A percentile compares a stretch with the other conserved stretches of the same genome.
phyloP scores from a whole-genome alignment of 2,888 invertebrate genomes.

The Leptinotarsa peninsularis region DNA sequence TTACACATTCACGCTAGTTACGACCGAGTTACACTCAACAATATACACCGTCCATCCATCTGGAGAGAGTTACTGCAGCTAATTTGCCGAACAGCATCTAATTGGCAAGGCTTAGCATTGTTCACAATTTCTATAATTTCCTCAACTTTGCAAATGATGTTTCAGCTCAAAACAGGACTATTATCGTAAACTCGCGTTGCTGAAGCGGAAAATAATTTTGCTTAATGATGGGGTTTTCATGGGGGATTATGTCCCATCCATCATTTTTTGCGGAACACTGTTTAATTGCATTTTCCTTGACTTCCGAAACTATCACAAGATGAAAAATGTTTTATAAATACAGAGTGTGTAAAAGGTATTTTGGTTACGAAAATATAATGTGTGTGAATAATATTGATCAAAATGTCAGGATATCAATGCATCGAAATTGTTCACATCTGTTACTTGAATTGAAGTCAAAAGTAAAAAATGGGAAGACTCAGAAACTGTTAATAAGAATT shows the following conservation, averaged over 20 bases:
- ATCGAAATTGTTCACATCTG: too few species aligned
- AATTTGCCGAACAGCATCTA: conserved; percentile 63
- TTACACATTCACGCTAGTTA: conserved; percentile 50
- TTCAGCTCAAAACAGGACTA: conserved; percentile 42
- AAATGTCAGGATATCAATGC: too few species aligned
- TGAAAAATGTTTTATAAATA: too few species aligned
- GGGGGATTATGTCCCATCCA: conserved; percentile 4
- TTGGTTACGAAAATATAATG: too few species aligned
- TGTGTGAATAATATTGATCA: too few species aligned
- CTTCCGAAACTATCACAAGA: background rate
- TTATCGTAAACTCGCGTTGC: conserved; percentile 38
- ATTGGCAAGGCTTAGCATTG: conserved; percentile 52
- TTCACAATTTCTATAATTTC: conserved; percentile 58
- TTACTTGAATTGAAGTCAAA: too few species aligned
- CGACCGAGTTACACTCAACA: conserved; percentile 12
- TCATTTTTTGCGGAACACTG: background rate
- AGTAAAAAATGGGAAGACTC: too few species aligned
- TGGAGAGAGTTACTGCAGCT: conserved; percentile 62
- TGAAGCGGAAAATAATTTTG: conserved; percentile 24
- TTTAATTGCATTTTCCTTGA: background rate
- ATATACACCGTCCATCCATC: conserved; percentile 52
- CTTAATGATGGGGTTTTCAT: conserved; percentile 29
- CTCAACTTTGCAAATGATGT: conserved; percentile 47
- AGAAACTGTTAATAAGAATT: too few species aligned
- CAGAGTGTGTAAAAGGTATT: too few species aligned